phyloP scores from a whole-genome alignment of 2,113 vertebrate species.

The Procavia capensis region DNA sequence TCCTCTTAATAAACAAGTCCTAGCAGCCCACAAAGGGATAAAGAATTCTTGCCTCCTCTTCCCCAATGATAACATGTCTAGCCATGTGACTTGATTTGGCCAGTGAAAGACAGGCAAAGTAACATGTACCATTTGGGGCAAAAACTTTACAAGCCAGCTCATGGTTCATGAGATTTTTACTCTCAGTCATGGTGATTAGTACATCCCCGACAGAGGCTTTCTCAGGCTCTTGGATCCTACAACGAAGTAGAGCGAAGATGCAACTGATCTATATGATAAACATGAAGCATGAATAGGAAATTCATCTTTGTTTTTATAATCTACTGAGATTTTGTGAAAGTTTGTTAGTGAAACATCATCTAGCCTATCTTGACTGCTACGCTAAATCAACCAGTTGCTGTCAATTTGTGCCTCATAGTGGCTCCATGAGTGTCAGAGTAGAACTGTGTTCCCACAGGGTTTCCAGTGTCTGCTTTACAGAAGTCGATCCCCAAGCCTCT shows the following conservation, averaged over 20 bases:
- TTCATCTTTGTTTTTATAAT: background rate
- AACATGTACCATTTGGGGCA: background rate
- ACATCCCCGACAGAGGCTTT: background rate
- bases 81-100: background rate
- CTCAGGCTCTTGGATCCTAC: background rate
- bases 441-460: background rate
- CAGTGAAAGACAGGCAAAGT: background rate
- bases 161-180: background rate
- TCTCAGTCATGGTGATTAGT: background rate
- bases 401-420: background rate
- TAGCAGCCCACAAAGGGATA: background rate
- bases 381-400: background rate
- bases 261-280: background rate
- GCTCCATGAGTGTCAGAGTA: background rate
- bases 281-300: background rate
- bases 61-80: background rate
- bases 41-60: background rate
- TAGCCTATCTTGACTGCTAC: background rate
- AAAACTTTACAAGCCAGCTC: background rate
- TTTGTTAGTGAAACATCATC: background rate
- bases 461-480: background rate
- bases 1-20: background rate
- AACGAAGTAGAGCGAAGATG: background rate
- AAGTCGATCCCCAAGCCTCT: background rate
- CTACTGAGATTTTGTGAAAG: background rate